A percentile compares a stretch with the other conserved stretches of the same genome.
These are phyloP conservation scores for Drosophila aldrichi DNA, from an alignment of 2,888 invertebrate genomes.

Conservation along the genomic window DNA sequence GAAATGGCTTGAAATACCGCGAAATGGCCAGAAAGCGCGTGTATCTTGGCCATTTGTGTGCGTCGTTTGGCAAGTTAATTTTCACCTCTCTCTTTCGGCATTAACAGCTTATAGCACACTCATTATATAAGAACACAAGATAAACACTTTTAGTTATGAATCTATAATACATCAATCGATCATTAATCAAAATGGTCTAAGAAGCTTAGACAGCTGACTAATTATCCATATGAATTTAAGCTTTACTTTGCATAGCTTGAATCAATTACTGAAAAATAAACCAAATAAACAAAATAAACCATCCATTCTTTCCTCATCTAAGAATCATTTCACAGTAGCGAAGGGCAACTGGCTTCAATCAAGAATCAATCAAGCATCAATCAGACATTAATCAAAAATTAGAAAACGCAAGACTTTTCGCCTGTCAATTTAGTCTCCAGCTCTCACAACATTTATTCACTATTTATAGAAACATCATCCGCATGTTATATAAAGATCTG, in stretches of 20 bases:
- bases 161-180: not conserved
- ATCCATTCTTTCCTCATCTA: too few relatives aligned
- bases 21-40: constrained; percentile 31
- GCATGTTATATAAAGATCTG: constrained; percentile 63
- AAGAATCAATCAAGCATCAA: not conserved
- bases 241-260: not conserved
- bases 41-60: constrained; percentile 41
- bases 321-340: not conserved
- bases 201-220: too few relatives aligned
- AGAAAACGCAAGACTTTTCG: too few relatives aligned
- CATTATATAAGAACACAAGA: constrained; percentile 38
- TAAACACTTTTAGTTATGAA: not conserved
- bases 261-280: too few relatives aligned
- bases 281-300: too few relatives aligned
- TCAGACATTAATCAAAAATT: too few relatives aligned
- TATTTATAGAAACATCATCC: not conserved
- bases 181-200: not conserved
- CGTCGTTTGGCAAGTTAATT: constrained; percentile 23
- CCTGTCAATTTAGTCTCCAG: not conserved
- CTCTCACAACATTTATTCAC: constrained; percentile 3
- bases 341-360: not conserved
- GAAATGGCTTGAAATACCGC: constrained; percentile 8
- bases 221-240: not conserved
- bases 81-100: constrained; percentile 4
- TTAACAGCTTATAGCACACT: too few relatives aligned